Evolutionary conservation across 2,113 vertebrate genomes (phyloP), one percentile per base, ranked within the genome.

Genomic region (Coturnix japonica): DNA sequence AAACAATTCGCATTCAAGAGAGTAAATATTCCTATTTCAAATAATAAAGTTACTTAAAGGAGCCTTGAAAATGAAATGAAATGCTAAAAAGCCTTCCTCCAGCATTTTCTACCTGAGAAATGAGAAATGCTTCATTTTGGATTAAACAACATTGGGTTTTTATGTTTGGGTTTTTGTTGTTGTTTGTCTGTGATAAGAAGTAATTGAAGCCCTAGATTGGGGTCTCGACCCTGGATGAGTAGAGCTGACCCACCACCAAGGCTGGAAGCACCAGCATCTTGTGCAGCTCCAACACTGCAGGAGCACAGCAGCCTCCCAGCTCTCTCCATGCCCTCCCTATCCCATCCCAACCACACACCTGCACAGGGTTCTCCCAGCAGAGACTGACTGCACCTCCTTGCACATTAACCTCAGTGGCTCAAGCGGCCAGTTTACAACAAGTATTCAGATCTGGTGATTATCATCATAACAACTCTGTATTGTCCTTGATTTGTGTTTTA

Each of bases 401-500:
- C 44, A 60, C 46, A 33, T 85, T 53, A 93, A 94, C 83, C 83
- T 81, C 85, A 31, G 69, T 18, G 71, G 44, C 82, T 87, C n/a
- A 61, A 96, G 91, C 26, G 75, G 84, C 56, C 89, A 73, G 73
- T 60, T 85, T 82, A 51, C 89, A 51, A 78, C 77, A 95, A 89
- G 93, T 78, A 93, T 41, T 92, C 82, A 39, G 83, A 93, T 91
- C 61, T 11, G 4, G 39, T 89, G 96, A 96, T 96, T 94, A 93
- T 81, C 83, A 74, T 87, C 90, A 54, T 81, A 94, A 93, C 39
- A 7, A 63, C 90, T 90, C 87, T 41, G 93, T 93, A 96, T 95
- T 94, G 92, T 96, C 80, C 85, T 90, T 93, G 95, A 96, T 96
- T 96, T 93, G 91, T 85, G 86, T 92, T 95, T 96, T 96, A 96